Evolutionary conservation across 2,113 vertebrate species (phyloP).

Genomic region (Lophura nycthemera): DNA sequence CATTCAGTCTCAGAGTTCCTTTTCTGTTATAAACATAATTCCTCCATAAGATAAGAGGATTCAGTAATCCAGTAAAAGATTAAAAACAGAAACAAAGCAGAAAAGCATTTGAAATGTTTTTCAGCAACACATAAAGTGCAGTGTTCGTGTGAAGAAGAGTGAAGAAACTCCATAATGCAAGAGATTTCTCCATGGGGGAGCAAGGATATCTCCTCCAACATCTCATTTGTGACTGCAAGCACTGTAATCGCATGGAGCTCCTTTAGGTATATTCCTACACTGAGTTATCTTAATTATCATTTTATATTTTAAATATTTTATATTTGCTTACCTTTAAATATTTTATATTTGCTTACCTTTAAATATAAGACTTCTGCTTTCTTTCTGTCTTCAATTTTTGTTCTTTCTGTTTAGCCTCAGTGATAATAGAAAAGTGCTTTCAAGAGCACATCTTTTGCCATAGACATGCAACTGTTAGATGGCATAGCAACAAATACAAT

Average conservation of each 20-base stretch:
- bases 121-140: conserved; percentile 16
- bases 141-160: not conserved
- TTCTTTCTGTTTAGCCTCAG: not conserved
- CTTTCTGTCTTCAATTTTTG: not conserved
- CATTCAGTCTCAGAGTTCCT: conserved; percentile 49
- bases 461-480: not conserved
- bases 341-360: not conserved
- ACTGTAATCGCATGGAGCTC: not conserved
- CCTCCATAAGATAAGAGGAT: conserved; percentile 50
- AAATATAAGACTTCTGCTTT: not conserved
- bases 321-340: not conserved
- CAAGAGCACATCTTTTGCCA: not conserved
- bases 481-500: not conserved
- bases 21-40: conserved; percentile 61
- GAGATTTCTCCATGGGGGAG: not conserved
- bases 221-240: not conserved
- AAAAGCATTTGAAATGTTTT: conserved; percentile 22
- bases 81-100: conserved; percentile 8
- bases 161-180: not conserved
- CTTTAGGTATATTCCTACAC: not conserved
- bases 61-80: conserved; percentile 65
- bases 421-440: not conserved
- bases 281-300: not conserved
- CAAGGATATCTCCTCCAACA: not conserved
- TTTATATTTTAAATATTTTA: not conserved